Evolutionary conservation across 92 coral and sea anemone genomes (phyloP).

Genomic region (Bergia puertoricense): DNA sequence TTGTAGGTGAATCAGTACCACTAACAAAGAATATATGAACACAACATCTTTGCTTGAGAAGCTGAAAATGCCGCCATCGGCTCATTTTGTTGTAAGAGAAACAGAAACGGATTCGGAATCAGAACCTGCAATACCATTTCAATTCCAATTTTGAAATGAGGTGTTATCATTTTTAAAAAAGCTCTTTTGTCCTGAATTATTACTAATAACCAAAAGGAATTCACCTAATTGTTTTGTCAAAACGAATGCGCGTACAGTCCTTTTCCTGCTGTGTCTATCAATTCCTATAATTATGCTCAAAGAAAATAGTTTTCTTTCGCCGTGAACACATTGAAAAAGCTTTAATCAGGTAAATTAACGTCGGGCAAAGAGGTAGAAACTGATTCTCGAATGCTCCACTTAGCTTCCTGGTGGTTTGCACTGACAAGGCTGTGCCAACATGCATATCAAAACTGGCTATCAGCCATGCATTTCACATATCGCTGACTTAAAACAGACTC

Average conservation of each 20-base stretch:
- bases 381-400: too few species aligned
- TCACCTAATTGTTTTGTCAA: too few species aligned
- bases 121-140: neutral
- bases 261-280: neutral
- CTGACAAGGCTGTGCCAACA: too few species aligned
- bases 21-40: neutral
- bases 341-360: too few species aligned
- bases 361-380: too few species aligned
- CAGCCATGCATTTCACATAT: too few species aligned
- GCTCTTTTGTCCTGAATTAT: neutral
- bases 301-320: too few species aligned
- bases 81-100: neutral
- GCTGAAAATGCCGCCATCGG: neutral
- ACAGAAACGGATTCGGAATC: neutral
- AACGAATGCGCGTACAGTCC: too few species aligned
- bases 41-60: neutral
- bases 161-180: neutral
- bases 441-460: too few species aligned
- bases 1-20: neutral
- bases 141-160: neutral
- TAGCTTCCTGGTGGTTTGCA: too few species aligned
- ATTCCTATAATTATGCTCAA: neutral
- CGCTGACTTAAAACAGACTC: too few species aligned
- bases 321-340: too few species aligned
- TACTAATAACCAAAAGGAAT: neutral